phyloP scores from a whole-genome alignment of 1,140 invertebrate species.

The Antheraea pernyi region DNA sequence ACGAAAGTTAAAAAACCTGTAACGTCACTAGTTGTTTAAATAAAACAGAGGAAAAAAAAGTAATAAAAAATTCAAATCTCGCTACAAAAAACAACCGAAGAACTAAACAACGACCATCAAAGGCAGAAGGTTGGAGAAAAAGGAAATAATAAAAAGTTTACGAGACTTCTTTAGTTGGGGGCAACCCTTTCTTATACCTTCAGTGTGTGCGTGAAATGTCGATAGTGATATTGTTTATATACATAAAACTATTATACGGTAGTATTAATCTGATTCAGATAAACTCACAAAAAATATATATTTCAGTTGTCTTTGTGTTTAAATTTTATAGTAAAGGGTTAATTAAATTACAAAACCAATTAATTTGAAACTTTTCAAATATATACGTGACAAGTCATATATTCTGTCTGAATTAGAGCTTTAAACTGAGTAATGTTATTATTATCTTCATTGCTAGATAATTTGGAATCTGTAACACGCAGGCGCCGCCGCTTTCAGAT shows the following conservation, averaged over 20 bases:
- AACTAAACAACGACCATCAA: conserved; percentile 6
- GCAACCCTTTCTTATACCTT: background rate
- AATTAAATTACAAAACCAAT: too few species aligned
- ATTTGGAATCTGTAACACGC: too few species aligned
- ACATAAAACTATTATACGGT: background rate
- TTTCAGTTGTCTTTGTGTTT: too few species aligned
- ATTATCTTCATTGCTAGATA: too few species aligned
- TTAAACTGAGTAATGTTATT: too few species aligned
- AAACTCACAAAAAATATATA: too few species aligned
- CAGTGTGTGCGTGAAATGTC: background rate
- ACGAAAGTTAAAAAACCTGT: background rate
- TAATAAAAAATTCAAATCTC: conserved; percentile 14
- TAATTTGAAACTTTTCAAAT: too few species aligned
- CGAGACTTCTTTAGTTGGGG: background rate
- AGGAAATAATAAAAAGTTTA: conserved; percentile 4
- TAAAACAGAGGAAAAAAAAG: background rate
- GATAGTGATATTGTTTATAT: background rate
- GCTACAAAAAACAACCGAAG: background rate
- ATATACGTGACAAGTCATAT: too few species aligned
- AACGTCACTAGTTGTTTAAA: background rate
- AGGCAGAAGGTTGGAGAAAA: conserved; percentile 9
- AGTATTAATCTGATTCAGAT: too few species aligned
- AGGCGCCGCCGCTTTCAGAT: too few species aligned
- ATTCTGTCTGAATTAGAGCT: too few species aligned
- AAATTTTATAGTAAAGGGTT: too few species aligned